A percentile compares a stretch with the other conserved stretches of the same genome.
These are phyloP conservation scores for Campylomormyrus tamandua DNA, from an alignment of 2,113 vertebrate species.

Conservation along the genomic window DNA sequence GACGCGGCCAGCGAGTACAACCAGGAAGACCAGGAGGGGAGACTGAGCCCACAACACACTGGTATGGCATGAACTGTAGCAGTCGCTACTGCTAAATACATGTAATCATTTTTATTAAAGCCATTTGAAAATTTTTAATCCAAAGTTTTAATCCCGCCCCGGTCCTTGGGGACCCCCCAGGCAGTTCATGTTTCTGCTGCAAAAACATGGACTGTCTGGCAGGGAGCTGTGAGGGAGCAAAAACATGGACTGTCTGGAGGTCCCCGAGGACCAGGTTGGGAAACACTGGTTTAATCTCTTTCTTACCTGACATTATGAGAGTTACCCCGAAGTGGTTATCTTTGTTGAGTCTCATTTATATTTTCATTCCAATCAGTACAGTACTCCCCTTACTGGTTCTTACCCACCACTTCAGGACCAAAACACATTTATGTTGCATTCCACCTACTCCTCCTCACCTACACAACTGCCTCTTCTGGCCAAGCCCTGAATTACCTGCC, in stretches of 20 bases:
- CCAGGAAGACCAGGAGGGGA: constrained; percentile 52
- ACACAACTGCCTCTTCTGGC: neutral
- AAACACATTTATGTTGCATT: neutral
- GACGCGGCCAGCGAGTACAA: constrained; percentile 65
- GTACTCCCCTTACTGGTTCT: neutral
- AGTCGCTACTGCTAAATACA: neutral
- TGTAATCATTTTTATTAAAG: neutral
- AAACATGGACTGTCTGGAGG: neutral
- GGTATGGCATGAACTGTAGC: neutral
- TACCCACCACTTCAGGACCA: neutral
- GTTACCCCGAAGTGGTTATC: neutral
- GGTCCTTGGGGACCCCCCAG: neutral
- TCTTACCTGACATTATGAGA: neutral
- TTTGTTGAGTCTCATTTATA: neutral
- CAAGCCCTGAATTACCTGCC: neutral
- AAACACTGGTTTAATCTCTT: neutral
- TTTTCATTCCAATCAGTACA: neutral
- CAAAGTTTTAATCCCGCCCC: neutral
- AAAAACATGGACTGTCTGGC: neutral
- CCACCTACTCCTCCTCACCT: neutral
- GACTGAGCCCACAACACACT: constrained; percentile 25
- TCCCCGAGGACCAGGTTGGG: neutral
- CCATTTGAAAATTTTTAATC: neutral
- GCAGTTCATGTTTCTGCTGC: neutral
- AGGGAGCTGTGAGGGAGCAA: neutral